Conservation (phyloP, 2,888 invertebrate genomes). For the Trichopria drosophilae region DNA sequence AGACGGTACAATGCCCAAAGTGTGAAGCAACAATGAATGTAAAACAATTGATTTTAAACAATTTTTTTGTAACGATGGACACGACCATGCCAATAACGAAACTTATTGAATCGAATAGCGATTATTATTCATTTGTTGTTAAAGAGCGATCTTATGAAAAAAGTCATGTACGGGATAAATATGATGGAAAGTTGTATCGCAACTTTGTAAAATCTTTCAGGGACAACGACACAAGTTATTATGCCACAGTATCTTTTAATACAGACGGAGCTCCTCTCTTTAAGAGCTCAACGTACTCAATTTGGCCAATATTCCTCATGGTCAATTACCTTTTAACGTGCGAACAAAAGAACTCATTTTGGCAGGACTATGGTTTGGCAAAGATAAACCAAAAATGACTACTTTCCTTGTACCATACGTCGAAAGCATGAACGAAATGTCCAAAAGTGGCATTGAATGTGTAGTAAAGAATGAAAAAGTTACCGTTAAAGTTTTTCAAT, state of each 20-base stretch:
- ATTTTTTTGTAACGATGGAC: conserved; percentile 6
- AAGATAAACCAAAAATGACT: background rate
- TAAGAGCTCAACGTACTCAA: background rate
- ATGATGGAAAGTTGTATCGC: conserved; percentile 12
- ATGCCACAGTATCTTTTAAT: conserved; percentile 4
- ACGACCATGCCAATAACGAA: background rate
- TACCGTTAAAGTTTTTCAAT: background rate
- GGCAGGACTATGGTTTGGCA: too few species aligned
- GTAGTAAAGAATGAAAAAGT: background rate
- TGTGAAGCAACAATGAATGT: conserved; percentile 1
- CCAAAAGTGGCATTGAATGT: background rate
- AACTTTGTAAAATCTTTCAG: background rate
- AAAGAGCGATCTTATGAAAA: background rate
- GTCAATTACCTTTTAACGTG: background rate
- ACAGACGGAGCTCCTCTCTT: too few species aligned
- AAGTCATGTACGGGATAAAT: conserved; percentile 6
- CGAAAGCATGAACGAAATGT: background rate
- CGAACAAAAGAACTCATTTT: background rate
- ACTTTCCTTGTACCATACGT: background rate
- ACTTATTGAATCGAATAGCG: conserved; percentile 2
- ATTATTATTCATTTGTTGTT: conserved; percentile 2
- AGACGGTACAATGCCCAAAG: background rate
- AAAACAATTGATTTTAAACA: background rate
- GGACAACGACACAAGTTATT: background rate
- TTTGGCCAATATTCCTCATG: background rate